phyloP scores from a whole-genome alignment of 2,113 vertebrate genomes.

The Motacilla alba region DNA sequence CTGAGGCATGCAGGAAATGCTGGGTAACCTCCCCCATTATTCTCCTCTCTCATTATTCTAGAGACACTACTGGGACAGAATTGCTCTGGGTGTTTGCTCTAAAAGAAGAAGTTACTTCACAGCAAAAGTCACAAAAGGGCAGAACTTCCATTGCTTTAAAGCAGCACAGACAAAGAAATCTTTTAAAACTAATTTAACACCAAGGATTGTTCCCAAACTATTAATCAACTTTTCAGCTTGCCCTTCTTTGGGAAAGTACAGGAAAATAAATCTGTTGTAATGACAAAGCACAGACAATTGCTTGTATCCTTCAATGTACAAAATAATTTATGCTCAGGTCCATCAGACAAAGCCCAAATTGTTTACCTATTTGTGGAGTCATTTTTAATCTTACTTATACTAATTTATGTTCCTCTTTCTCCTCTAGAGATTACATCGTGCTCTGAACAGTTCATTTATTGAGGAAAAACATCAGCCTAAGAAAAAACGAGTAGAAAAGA shows the following conservation, averaged over 20 bases:
- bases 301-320: not conserved
- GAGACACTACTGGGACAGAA: not conserved
- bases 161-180: not conserved
- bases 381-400: slow-evolving; percentile 4
- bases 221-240: not conserved
- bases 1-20: not conserved
- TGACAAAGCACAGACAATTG: not conserved
- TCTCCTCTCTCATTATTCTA: not conserved
- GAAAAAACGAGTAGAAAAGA: slow-evolving; percentile 84
- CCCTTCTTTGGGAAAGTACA: not conserved
- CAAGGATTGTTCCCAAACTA: not conserved
- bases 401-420: slow-evolving; percentile 55
- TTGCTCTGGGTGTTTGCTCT: not conserved
- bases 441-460: slow-evolving; percentile 88
- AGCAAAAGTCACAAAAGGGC: not conserved
- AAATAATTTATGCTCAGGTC: not conserved
- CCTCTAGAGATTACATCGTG: slow-evolving; percentile 89
- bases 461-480: slow-evolving; percentile 86
- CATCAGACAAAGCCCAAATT: not conserved
- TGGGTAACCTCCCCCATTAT: not conserved
- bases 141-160: not conserved
- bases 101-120: not conserved
- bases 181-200: not conserved
- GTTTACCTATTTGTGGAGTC: not conserved
- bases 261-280: not conserved